These are phyloP conservation scores for Tragopan temminckii DNA, from an alignment of 2,797 vertebrate species.

Conservation along the genomic window DNA sequence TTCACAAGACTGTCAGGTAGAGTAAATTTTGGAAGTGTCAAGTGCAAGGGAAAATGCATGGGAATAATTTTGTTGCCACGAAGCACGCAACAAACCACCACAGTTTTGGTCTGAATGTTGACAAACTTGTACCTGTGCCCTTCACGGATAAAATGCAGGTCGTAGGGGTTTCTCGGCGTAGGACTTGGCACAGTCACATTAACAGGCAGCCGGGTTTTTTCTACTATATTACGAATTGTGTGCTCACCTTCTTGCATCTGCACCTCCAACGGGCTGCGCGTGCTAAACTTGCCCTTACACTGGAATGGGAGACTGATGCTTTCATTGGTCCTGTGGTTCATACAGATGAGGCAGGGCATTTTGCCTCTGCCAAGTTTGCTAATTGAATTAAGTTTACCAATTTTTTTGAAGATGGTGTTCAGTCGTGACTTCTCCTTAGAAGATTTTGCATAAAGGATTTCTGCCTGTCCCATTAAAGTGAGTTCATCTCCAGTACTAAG, in stretches of 20 bases:
- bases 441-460: constrained; percentile 97
- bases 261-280: constrained; percentile 94
- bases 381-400: constrained; percentile 96
- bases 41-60: constrained; percentile 93
- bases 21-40: constrained; percentile 89
- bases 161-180: constrained; percentile 94
- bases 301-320: constrained; percentile 99
- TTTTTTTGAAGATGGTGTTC: constrained; percentile 98
- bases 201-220: constrained; percentile 95
- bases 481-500: constrained; percentile 96
- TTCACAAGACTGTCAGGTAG: constrained; percentile 93
- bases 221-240: constrained; percentile 96
- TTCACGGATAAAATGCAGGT: constrained; percentile 96
- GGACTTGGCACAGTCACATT: constrained; percentile 93
- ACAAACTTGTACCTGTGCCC: constrained; percentile 98
- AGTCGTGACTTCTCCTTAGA: constrained; percentile 95
- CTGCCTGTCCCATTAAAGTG: constrained; percentile 98
- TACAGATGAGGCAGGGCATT: constrained; percentile 99
- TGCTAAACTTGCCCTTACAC: constrained; percentile 97
- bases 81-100: constrained; percentile 94
- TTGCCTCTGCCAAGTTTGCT: constrained; percentile 94
- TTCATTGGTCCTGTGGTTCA: constrained; percentile 99
- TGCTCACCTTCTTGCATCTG: constrained; percentile 99
- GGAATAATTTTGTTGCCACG: constrained; percentile 93
- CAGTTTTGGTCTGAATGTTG: constrained; percentile 98